phyloP scores from a whole-genome alignment of 92 coral and sea anemone genomes.

The Phenganax marumi region DNA sequence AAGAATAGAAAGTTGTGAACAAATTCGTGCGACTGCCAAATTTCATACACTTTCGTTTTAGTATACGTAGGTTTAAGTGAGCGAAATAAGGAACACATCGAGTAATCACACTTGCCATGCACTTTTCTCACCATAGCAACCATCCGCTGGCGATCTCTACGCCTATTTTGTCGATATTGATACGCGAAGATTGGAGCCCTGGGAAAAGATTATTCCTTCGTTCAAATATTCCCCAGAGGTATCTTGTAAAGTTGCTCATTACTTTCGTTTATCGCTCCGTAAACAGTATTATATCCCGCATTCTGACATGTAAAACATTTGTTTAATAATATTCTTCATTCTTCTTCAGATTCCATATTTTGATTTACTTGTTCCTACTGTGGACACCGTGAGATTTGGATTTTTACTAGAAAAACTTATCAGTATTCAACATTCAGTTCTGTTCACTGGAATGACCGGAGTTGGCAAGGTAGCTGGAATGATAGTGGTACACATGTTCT shows the following conservation, averaged over 20 bases:
- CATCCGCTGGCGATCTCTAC: conserved; percentile 97
- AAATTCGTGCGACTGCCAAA: too few relatives aligned
- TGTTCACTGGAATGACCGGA: conserved; percentile 96
- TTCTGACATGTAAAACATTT: too few relatives aligned
- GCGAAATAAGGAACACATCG: too few relatives aligned
- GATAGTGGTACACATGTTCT: background rate
- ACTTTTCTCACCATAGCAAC: conserved; percentile 56
- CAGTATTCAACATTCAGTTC: conserved; percentile 77
- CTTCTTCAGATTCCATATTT: conserved; percentile 71
- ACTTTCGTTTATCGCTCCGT: background rate
- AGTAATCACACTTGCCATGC: background rate
- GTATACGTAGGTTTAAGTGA: too few relatives aligned
- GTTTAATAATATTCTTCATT: conserved; percentile 20
- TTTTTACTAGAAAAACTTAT: conserved; percentile 89
- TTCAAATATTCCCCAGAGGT: conserved; percentile 69
- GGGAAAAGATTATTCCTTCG: conserved; percentile 98
- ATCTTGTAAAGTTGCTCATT: background rate
- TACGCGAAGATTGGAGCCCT: conserved; percentile 97
- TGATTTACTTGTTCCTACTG: conserved; percentile 95
- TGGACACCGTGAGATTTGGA: conserved; percentile 92
- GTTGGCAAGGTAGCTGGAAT: conserved; percentile 82
- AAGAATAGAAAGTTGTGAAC: too few relatives aligned
- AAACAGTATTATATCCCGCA: background rate
- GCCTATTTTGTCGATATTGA: conserved; percentile 94
- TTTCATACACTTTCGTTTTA: too few relatives aligned